A percentile compares a stretch with the other conserved stretches of the same genome.
Evolutionary conservation across 1,140 invertebrate species (phyloP).

Genomic region (Eurosta solidaginis): DNA sequence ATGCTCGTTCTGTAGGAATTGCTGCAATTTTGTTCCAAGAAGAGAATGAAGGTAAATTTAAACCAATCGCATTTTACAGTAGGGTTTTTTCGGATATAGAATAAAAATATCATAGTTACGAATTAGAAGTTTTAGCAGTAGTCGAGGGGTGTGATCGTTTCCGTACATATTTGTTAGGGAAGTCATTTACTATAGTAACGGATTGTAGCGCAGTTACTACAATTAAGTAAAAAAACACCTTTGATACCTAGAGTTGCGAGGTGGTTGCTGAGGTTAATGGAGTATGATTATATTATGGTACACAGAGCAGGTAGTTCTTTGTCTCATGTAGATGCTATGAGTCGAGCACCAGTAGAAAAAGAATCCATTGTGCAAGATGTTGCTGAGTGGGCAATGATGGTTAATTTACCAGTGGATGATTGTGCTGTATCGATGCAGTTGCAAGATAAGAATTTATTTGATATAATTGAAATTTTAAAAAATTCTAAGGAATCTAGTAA

Average conservation of each 20-base stretch:
- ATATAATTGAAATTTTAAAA: too few species aligned
- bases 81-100: background rate
- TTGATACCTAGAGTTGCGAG: too few species aligned
- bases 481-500: too few species aligned
- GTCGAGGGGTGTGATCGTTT: slow-evolving; percentile 46
- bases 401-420: too few species aligned
- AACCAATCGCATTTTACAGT: slow-evolving; percentile 10
- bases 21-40: slow-evolving; percentile 50
- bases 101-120: slow-evolving; percentile 51
- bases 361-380: too few species aligned
- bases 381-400: too few species aligned
- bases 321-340: slow-evolving; percentile 40
- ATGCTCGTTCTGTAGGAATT: slow-evolving; percentile 40
- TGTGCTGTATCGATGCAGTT: too few species aligned
- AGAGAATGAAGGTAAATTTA: slow-evolving; percentile 38
- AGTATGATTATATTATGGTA: slow-evolving; percentile 29
- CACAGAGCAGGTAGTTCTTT: slow-evolving; percentile 31
- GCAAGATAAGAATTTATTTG: too few species aligned
- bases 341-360: slow-evolving; percentile 25
- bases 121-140: slow-evolving; percentile 53
- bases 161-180: slow-evolving; percentile 49
- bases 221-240: slow-evolving; percentile 56
- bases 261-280: slow-evolving; percentile 25
- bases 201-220: slow-evolving; percentile 56
- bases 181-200: slow-evolving; percentile 50